Evolutionary conservation across 2,113 vertebrate species (phyloP).

Genomic region (Illadopsis cleaveri): DNA sequence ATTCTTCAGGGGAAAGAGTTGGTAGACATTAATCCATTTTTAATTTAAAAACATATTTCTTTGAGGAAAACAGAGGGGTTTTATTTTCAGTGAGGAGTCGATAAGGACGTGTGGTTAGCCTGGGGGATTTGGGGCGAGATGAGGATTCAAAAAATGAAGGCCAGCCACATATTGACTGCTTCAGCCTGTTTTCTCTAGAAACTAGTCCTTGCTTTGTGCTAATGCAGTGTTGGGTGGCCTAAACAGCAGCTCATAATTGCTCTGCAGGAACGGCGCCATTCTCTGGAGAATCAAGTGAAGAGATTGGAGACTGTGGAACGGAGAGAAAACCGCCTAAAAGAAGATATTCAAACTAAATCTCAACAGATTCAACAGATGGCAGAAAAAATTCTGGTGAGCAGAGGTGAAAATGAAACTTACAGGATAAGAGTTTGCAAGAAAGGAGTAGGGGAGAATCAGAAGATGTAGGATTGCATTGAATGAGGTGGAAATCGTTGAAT

Average conservation of each 20-base stretch:
- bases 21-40: neutral
- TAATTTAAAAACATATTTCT: neutral
- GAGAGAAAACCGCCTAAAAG: conserved; percentile 94
- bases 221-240: neutral
- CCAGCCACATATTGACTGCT: neutral
- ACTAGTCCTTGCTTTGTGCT: neutral
- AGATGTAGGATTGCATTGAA: neutral
- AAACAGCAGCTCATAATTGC: conserved; percentile 32
- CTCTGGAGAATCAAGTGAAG: conserved; percentile 97
- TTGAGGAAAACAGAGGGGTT: neutral
- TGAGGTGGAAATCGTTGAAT: neutral
- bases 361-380: conserved; percentile 99
- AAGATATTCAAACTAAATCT: conserved; percentile 96
- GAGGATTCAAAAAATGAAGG: neutral
- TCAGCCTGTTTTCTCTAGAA: neutral
- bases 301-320: conserved; percentile 95
- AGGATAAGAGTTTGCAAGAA: conserved; percentile 43
- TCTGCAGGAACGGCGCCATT: conserved; percentile 92
- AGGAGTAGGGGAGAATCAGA: conserved; percentile 40
- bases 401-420: conserved; percentile 53
- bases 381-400: conserved; percentile 98
- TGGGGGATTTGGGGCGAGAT: neutral
- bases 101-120: neutral
- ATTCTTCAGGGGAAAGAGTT: neutral
- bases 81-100: neutral